A percentile compares a stretch with the other conserved stretches of the same genome.
Conservation (phyloP, 2,797 vertebrate genomes). For the Emydoidea blandingii region DNA sequence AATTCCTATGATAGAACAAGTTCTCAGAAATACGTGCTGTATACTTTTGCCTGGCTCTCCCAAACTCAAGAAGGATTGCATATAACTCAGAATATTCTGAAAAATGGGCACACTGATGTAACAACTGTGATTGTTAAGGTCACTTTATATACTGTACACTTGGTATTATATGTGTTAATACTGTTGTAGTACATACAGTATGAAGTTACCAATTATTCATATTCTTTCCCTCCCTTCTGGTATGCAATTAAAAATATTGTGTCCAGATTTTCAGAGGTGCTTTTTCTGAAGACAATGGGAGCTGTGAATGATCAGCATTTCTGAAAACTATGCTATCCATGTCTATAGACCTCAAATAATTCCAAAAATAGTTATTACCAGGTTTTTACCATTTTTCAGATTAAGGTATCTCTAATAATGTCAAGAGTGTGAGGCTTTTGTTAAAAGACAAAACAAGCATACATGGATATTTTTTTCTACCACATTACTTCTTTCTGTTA, state of each 20-base stretch:
- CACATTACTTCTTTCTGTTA: not conserved
- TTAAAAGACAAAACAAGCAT: not conserved
- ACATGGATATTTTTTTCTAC: not conserved
- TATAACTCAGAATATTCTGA: not conserved
- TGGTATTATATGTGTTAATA: not conserved
- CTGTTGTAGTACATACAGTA: not conserved
- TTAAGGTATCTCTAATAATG: not conserved
- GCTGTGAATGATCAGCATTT: not conserved
- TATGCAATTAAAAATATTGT: not conserved
- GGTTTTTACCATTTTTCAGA: not conserved
- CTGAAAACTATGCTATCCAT: not conserved
- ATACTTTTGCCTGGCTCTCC: not conserved
- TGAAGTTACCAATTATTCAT: not conserved
- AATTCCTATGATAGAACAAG: not conserved
- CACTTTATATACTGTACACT: not conserved
- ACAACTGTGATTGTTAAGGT: not conserved
- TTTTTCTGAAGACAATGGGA: not conserved
- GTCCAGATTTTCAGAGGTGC: not conserved
- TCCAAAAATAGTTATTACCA: not conserved
- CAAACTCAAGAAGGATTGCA: not conserved
- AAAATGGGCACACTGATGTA: not conserved
- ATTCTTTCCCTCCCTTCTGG: not conserved
- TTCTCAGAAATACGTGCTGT: not conserved
- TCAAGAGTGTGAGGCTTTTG: not conserved
- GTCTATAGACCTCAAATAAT: not conserved